Conservation (phyloP, 2,797 vertebrate species). For the Trichosurus vulpecula region DNA sequence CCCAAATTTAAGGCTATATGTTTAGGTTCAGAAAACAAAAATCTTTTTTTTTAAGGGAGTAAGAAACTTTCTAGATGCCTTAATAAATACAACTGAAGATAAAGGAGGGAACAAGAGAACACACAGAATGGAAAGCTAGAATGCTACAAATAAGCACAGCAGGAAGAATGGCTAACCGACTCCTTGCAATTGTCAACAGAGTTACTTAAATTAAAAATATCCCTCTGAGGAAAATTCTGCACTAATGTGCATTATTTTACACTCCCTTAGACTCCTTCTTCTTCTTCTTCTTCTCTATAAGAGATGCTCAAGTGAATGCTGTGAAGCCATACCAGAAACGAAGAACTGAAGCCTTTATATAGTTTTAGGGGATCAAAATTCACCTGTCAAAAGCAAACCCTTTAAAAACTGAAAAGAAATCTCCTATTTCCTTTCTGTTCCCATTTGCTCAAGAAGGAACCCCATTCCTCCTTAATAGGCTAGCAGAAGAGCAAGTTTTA, state of each 20-base stretch:
- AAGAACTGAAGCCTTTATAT: slow-evolving; percentile 18
- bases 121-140: slow-evolving; percentile 25
- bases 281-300: too few relatives aligned
- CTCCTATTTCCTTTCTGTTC: neutral
- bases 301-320: slow-evolving; percentile 40
- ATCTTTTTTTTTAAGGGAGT: slow-evolving; percentile 1
- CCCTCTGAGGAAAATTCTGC: slow-evolving; percentile 71
- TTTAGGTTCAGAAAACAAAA: slow-evolving; percentile 27
- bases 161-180: slow-evolving; percentile 42
- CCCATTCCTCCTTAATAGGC: neutral
- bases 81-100: slow-evolving; percentile 42
- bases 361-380: neutral
- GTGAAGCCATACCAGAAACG: slow-evolving; percentile 50
- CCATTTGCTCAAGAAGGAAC: slow-evolving; percentile 1
- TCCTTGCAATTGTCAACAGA: slow-evolving; percentile 68
- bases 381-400: neutral
- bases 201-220: slow-evolving; percentile 74
- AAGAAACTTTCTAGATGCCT: slow-evolving; percentile 22
- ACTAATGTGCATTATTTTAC: slow-evolving; percentile 62
- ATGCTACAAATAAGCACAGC: slow-evolving; percentile 45
- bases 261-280: slow-evolving; percentile 38
- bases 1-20: neutral
- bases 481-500: neutral
- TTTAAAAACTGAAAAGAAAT: neutral
- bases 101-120: slow-evolving; percentile 1